Base-by-base conservation (phyloP, 1,140 invertebrate genomes). In the Diuraphis noxia region DNA sequence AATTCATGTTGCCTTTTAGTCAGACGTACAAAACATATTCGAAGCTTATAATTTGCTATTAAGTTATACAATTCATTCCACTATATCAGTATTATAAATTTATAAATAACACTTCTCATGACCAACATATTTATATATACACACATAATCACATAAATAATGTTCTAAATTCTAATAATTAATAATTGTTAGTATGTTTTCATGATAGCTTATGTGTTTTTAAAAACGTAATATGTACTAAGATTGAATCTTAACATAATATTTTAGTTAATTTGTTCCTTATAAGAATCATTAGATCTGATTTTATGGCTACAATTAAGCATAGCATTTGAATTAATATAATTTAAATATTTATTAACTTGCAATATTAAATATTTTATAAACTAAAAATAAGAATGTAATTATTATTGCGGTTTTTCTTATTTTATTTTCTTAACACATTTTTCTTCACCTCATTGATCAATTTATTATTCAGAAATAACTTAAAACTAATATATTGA, bases 1-100 rank as follows among this genome's bases (percentile, higher is more conserved):
- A 96, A 96, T 72, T 97, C 97, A 34, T 96, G 96, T 94, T 97
- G 96, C 93, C 94, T 98, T 88, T 94, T 98, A 93, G 95, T 96
- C 91, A 95, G 95, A 92, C 94, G 94, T 94, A 95, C 95, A 92
- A 94, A 95, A 91, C 95, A 95, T 85, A 95, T 96, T 93, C 94
- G 95, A 92, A 95, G 94, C 93, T 94, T 96, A 93, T 96, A 94
- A 95, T 91, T 34, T 34, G 7, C 17, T 72, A n/a, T 19, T 52
- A 36, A 34, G n/a, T 46, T 46, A 41, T 34, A 9, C 30, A 90
- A 43, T 36, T 49, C 4, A 41, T n/a, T 90, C 4, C n/a, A 23
- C 8, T 49, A 91, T 0, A 46, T 82, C 89, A 91, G 89, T 91
- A 91, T 91, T 91, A 91, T 41, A 87, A 25, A 36, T 36, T 91